Evolutionary conservation across 2,113 vertebrate species (phyloP).

Genomic region (Opisthocomus hoazin): DNA sequence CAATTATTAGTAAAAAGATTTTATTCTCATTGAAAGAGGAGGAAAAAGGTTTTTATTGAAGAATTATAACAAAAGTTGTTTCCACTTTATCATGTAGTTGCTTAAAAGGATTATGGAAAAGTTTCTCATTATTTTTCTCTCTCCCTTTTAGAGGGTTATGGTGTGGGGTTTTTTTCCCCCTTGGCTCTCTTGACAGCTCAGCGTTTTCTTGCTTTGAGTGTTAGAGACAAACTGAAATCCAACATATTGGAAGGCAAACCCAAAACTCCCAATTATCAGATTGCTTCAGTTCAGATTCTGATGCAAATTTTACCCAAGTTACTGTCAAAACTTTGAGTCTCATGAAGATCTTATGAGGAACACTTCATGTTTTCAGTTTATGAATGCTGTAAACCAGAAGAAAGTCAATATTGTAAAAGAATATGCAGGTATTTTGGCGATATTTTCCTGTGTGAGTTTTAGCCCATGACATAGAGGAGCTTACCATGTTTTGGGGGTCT

Average conservation of each 20-base stretch:
- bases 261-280: not conserved
- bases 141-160: not conserved
- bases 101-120: not conserved
- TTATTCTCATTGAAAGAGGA: not conserved
- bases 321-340: not conserved
- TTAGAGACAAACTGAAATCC: not conserved
- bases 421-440: not conserved
- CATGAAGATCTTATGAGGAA: accelerated
- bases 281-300: not conserved
- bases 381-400: not conserved
- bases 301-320: not conserved
- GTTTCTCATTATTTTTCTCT: not conserved
- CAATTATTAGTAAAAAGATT: not conserved
- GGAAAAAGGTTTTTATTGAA: not conserved
- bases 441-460: not conserved
- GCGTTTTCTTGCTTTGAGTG: not conserved
- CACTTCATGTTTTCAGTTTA: not conserved
- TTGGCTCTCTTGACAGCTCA: not conserved
- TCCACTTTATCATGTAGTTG: not conserved
- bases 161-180: too few relatives aligned
- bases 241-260: not conserved
- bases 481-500: not conserved
- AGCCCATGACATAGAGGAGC: not conserved
- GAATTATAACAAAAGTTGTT: not conserved
- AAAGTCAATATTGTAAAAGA: not conserved